These are phyloP conservation scores for Drosophila burlai DNA, from an alignment of 1,140 invertebrate genomes.

Conservation along the genomic window DNA sequence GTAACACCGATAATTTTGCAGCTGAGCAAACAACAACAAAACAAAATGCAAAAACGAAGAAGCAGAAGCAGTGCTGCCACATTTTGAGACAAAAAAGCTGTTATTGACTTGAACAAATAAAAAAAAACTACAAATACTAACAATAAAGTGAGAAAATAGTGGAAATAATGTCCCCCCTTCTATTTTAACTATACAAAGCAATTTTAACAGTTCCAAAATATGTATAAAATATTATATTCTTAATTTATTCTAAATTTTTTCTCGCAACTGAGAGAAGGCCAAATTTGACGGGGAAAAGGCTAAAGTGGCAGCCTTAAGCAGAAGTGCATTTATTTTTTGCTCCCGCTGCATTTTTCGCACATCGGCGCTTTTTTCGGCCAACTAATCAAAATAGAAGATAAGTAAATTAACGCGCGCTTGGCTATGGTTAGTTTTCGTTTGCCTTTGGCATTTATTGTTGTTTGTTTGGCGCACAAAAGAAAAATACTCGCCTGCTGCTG, in stretches of 20 bases:
- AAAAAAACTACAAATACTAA: no score
- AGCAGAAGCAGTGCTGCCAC: neutral
- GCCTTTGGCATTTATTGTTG: neutral
- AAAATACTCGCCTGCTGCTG: constrained; percentile 14
- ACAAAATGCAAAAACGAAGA: constrained; percentile 10
- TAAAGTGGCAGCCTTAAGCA: neutral
- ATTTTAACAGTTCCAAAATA: no score
- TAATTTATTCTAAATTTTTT: no score
- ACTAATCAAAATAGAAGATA: constrained; percentile 1
- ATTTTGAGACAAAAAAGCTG: no score
- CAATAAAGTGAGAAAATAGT: no score
- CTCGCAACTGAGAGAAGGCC: no score
- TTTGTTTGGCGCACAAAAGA: constrained; percentile 16
- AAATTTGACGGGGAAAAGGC: no score
- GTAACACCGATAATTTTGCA: neutral
- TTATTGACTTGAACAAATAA: no score
- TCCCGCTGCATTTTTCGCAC: constrained; percentile 36
- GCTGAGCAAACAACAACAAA: constrained; percentile 4
- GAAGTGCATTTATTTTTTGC: constrained; percentile 39
- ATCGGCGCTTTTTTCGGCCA: constrained; percentile 1
- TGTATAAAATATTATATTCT: no score
- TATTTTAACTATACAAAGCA: no score
- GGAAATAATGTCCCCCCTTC: no score
- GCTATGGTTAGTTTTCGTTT: constrained; percentile 29
- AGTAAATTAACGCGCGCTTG: constrained; percentile 22